Evolutionary conservation across 64 coral and sea anemone species (phyloP), one percentile per base, ranked within the genome.

Genomic region (Porites lutea): DNA sequence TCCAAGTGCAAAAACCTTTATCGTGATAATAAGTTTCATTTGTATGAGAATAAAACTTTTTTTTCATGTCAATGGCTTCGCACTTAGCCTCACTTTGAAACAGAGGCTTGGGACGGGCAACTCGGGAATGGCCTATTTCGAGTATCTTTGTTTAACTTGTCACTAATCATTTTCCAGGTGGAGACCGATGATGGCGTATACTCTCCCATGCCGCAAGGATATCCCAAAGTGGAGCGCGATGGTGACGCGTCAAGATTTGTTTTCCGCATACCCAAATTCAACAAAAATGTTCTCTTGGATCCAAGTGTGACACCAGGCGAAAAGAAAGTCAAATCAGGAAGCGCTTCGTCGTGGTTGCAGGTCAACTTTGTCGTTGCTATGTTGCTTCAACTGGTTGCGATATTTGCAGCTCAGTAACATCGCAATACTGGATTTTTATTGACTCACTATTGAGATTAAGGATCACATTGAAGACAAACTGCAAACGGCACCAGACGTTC

Each of bases 191-290:
- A 67, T 23, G 63, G 52, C 14, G 46, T 68, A 0, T 84, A 84
- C 47, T 68, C 47, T 20, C 45, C 81, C 19, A 84, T 84, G 81
- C 81, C 81, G 11, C 45, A 10, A 4, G 62, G 59, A 50, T 84
- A 68, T 68, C 81, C 81, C 9, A 84, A 68, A 69, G 14, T 68
- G 47, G 81, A 84, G 16, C 11, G 15, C 4, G 81, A 84, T 8
- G 81, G 69, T 48, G 63, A 52, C 12, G 14, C 46, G 8, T 68
- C 3, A 19, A 84, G 69, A 4, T 84, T 84, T 65, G 81, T 84
- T 44, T 84, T 84, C 20, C 81, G 81, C 61, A 67, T 84, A 45
- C 81, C 81, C 8, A 84, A 51, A 15, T 84, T 84, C 19, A 68
- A 19, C 2, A 84, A 52, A 52, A 66, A 84, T 11, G 81, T 46